These are phyloP conservation scores for Gonioctena quinquepunctata DNA, from an alignment of 1,140 invertebrate species.

Conservation along the genomic window DNA sequence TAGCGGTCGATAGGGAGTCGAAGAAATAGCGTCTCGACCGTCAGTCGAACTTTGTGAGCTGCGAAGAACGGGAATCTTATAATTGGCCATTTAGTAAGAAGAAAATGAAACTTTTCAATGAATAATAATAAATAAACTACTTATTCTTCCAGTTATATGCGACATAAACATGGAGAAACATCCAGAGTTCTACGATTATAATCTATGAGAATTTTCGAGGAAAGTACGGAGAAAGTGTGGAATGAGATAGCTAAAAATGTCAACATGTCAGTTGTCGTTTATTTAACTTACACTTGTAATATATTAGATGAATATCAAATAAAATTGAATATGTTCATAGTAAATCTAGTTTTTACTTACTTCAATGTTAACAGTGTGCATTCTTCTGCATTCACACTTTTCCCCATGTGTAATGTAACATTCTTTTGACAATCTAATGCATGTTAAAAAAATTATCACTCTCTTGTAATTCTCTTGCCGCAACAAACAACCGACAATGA, in stretches of 20 bases:
- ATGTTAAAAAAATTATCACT: constrained; percentile 26
- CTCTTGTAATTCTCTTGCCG: background rate
- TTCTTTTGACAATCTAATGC: background rate
- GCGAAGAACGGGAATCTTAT: too few relatives aligned
- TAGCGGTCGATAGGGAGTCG: too few relatives aligned
- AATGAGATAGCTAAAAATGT: constrained; percentile 6
- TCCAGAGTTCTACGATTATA: constrained; percentile 17
- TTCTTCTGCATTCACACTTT: background rate
- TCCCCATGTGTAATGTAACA: background rate
- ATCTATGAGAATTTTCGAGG: constrained; percentile 11
- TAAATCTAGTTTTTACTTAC: constrained; percentile 20
- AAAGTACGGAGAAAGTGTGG: constrained; percentile 22
- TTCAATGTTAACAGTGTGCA: constrained; percentile 15
- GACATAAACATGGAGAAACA: constrained; percentile 11
- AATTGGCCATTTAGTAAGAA: too few relatives aligned
- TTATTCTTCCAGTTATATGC: background rate
- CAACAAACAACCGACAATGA: constrained; percentile 1
- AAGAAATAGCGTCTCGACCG: too few relatives aligned
- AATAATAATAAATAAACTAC: too few relatives aligned
- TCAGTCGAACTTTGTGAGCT: too few relatives aligned
- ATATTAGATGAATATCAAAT: background rate
- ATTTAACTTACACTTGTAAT: background rate
- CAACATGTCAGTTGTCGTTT: constrained; percentile 10
- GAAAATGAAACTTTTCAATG: too few relatives aligned
- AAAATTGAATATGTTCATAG: background rate